phyloP scores from a whole-genome alignment of 2,888 invertebrate species.

The Myopa testacea region DNA sequence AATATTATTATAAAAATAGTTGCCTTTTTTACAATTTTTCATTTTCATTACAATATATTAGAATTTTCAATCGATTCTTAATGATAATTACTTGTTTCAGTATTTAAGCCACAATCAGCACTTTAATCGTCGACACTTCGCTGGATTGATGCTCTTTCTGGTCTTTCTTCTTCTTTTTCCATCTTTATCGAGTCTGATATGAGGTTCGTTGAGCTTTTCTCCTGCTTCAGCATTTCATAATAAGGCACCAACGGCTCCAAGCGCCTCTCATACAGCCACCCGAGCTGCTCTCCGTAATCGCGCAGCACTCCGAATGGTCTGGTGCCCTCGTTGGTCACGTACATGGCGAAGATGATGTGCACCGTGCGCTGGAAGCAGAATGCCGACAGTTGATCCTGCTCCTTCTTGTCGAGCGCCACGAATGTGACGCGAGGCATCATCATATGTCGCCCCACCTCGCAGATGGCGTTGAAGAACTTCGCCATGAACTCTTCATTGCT shows the following conservation, averaged over 20 bases:
- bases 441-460: slow-evolving; percentile 49
- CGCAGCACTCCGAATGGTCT: slow-evolving; percentile 46
- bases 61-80: too few relatives aligned
- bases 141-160: too few relatives aligned
- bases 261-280: slow-evolving; percentile 42
- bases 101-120: too few relatives aligned
- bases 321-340: slow-evolving; percentile 32
- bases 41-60: too few relatives aligned
- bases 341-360: slow-evolving; percentile 48
- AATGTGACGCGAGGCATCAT: slow-evolving; percentile 48
- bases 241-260: slow-evolving; percentile 44
- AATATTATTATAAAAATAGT: too few relatives aligned
- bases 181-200: neutral
- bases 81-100: too few relatives aligned
- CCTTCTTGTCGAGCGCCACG: slow-evolving; percentile 35
- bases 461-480: slow-evolving; percentile 47
- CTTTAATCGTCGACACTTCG: too few relatives aligned
- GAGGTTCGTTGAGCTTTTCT: neutral
- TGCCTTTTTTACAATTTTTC: too few relatives aligned
- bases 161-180: neutral
- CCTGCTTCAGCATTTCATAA: slow-evolving; percentile 36
- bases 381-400: slow-evolving; percentile 31
- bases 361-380: slow-evolving; percentile 40
- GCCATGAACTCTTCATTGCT: slow-evolving; percentile 32
- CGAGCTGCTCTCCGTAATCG: slow-evolving; percentile 46